Evolutionary conservation across 2,888 invertebrate genomes (phyloP).

Genomic region (Platycnemis pennipes): DNA sequence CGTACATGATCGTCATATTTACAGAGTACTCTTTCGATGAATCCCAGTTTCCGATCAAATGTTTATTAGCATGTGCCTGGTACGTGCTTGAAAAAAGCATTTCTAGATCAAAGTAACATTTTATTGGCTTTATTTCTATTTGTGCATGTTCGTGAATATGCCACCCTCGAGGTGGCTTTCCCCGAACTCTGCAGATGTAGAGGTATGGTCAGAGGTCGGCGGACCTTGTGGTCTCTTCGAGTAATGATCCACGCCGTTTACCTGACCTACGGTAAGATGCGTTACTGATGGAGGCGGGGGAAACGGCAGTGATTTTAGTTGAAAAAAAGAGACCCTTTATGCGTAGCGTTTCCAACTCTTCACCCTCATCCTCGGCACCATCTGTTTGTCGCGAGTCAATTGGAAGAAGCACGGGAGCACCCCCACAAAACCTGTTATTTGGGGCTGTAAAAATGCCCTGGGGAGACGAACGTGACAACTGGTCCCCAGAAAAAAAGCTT

Average conservation of each 20-base stretch:
- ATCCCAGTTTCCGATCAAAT: too few species aligned
- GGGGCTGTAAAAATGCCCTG: slow-evolving; percentile 43
- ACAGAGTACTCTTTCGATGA: too few species aligned
- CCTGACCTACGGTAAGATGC: neutral
- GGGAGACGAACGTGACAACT: slow-evolving; percentile 38
- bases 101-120: too few species aligned
- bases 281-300: neutral
- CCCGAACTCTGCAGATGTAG: too few species aligned
- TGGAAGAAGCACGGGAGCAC: neutral
- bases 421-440: slow-evolving; percentile 56
- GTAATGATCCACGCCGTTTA: neutral
- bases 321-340: neutral
- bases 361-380: neutral
- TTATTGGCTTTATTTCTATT: too few species aligned
- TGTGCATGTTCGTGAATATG: too few species aligned
- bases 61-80: too few species aligned
- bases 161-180: too few species aligned
- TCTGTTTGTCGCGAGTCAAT: neutral
- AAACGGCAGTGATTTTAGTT: neutral
- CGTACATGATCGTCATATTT: too few species aligned
- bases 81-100: too few species aligned
- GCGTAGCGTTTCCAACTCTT: neutral
- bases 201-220: too few species aligned
- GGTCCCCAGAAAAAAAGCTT: neutral
- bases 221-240: neutral